Evolutionary conservation across 2,888 invertebrate species (phyloP).

Genomic region (Aleiodes testaceus): DNA sequence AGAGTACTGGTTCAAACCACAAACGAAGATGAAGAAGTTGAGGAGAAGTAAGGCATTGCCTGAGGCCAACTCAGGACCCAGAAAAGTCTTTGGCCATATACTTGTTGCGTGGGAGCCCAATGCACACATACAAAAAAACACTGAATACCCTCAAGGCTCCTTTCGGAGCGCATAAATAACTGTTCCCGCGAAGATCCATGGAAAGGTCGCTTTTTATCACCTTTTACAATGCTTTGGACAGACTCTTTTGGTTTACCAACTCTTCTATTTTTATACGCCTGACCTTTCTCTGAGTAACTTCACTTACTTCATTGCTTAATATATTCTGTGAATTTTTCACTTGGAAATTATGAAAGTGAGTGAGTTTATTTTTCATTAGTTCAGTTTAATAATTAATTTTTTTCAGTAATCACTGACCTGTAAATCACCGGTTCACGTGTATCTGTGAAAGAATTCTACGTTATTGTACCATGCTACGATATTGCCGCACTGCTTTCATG

Average conservation of each 20-base stretch:
- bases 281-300: not conserved
- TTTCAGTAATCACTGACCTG: too few relatives aligned
- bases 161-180: constrained; percentile 43
- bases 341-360: too few relatives aligned
- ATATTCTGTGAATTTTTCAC: too few relatives aligned
- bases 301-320: not conserved
- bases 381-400: too few relatives aligned
- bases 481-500: constrained; percentile 21
- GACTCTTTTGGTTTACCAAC: not conserved
- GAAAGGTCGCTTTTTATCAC: constrained; percentile 16
- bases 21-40: constrained; percentile 40
- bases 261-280: not conserved
- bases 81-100: constrained; percentile 42
- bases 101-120: constrained; percentile 54
- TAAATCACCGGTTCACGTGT: too few relatives aligned
- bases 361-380: too few relatives aligned
- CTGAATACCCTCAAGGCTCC: constrained; percentile 34
- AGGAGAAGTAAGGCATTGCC: constrained; percentile 48
- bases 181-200: constrained; percentile 31
- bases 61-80: constrained; percentile 48
- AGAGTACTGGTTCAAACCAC: not conserved
- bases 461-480: not conserved
- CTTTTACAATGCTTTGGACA: not conserved
- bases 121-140: not conserved
- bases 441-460: too few relatives aligned